Evolutionary conservation across 2,797 vertebrate species (phyloP).

Genomic region (Rhynchonycteris naso): DNA sequence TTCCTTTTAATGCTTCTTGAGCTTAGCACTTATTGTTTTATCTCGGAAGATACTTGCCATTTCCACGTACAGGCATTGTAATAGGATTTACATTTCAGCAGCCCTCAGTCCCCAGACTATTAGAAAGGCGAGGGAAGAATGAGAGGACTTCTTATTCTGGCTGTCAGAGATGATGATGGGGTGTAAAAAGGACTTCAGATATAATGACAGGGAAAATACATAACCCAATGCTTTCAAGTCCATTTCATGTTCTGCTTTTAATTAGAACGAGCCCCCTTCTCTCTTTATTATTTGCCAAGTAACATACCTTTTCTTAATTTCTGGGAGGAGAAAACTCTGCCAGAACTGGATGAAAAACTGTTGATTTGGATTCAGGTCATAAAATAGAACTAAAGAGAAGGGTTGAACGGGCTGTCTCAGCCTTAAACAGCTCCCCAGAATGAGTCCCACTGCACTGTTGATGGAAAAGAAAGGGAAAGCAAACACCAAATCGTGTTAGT

Average conservation of each 20-base stretch:
- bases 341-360: neutral
- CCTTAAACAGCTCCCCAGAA: neutral
- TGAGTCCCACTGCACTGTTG: neutral
- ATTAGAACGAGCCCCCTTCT: conserved; percentile 16
- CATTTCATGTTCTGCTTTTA: conserved; percentile 16
- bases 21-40: conserved; percentile 44
- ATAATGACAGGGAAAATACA: conserved; percentile 5
- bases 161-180: neutral
- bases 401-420: neutral
- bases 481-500: neutral
- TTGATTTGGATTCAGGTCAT: conserved; percentile 26
- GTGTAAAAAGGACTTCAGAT: conserved; percentile 17
- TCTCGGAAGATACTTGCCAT: conserved; percentile 51
- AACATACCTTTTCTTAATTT: conserved; percentile 29
- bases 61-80: neutral
- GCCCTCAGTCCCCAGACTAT: neutral
- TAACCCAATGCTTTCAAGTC: neutral
- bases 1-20: conserved; percentile 40
- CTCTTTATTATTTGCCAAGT: conserved; percentile 20
- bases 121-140: neutral
- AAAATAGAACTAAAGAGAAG: neutral
- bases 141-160: neutral
- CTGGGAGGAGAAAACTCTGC: neutral
- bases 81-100: conserved; percentile 23
- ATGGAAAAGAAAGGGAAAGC: neutral